These are phyloP conservation scores for Listronotus oregonensis DNA, from an alignment of 1,140 invertebrate species.

Conservation along the genomic window DNA sequence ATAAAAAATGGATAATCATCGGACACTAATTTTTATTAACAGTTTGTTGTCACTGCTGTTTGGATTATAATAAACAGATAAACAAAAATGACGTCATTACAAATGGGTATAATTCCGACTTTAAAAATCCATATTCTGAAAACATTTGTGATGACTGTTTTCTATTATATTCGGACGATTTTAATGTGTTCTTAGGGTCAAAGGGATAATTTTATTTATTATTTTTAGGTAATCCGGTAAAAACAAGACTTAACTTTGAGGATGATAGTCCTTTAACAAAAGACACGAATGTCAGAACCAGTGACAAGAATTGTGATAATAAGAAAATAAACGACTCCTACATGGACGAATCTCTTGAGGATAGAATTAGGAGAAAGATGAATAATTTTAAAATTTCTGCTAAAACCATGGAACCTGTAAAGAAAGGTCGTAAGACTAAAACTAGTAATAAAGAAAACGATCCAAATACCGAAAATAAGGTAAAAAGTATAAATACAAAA, in stretches of 20 bases:
- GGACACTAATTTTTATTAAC: no score
- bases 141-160: no score
- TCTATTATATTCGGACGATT: no score
- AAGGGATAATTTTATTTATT: no score
- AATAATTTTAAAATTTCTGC: not conserved
- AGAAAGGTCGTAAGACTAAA: not conserved
- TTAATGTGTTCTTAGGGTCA: no score
- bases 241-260: conserved; percentile 40
- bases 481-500: not conserved
- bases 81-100: no score
- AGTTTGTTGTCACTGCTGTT: no score
- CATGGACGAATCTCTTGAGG: conserved; percentile 18
- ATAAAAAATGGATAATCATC: no score
- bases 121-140: no score
- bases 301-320: not conserved
- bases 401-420: not conserved
- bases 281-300: conserved; percentile 4
- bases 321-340: conserved; percentile 5
- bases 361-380: conserved; percentile 23
- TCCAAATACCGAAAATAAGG: not conserved
- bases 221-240: not conserved
- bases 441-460: conserved; percentile 13
- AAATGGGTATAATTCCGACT: no score
- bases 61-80: no score
- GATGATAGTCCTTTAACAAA: conserved; percentile 19